Evolutionary conservation across 2,888 invertebrate genomes (phyloP).

Genomic region (Lissonota sp.): DNA sequence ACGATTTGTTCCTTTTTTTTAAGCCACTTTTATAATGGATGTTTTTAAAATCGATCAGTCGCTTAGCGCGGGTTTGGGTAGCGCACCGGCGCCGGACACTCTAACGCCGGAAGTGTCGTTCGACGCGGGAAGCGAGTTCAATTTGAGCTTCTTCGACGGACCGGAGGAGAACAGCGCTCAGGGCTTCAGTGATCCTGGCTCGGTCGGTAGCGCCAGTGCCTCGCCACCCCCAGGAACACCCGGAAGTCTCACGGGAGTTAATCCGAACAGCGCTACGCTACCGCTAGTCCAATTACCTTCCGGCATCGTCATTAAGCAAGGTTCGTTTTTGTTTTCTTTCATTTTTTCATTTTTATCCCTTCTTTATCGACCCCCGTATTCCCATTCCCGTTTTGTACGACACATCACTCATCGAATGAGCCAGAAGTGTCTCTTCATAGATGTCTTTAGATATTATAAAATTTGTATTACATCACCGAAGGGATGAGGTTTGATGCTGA

Average conservation of each 20-base stretch:
- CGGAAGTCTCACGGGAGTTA: constrained; percentile 73
- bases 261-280: constrained; percentile 75
- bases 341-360: constrained; percentile 38
- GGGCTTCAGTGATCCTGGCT: constrained; percentile 88
- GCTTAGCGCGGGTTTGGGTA: constrained; percentile 87
- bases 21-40: constrained; percentile 86
- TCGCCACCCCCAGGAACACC: constrained; percentile 82
- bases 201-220: constrained; percentile 85
- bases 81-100: constrained; percentile 87
- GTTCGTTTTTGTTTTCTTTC: constrained; percentile 76
- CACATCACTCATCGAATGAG: no score
- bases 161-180: constrained; percentile 88
- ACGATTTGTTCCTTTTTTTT: constrained; percentile 21
- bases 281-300: constrained; percentile 81
- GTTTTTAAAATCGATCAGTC: constrained; percentile 90
- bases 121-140: constrained; percentile 91
- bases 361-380: neutral
- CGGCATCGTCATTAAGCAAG: constrained; percentile 83
- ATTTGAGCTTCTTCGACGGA: constrained; percentile 92
- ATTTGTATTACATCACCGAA: no score
- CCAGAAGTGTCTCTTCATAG: no score
- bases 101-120: constrained; percentile 88
- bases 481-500: no score
- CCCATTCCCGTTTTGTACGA: neutral
- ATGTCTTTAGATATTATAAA: no score